Percentiles rank a stretch among this genome's conserved stretches.
Evolutionary conservation across 2,888 invertebrate genomes (phyloP).

Genomic region (Poecilobothrus nobilitatus): DNA sequence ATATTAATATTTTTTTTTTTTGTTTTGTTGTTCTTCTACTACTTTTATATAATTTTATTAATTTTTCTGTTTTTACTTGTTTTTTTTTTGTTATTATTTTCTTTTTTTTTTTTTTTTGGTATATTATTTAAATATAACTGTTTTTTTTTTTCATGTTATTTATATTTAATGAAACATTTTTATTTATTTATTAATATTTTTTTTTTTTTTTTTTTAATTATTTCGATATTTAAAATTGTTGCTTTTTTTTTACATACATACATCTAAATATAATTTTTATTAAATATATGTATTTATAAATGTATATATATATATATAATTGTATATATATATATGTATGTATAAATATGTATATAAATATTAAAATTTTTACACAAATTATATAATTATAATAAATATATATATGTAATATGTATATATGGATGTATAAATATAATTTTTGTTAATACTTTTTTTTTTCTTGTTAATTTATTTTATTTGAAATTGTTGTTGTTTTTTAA

Average conservation of each 20-base stretch:
- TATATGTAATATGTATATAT: slow-evolving; percentile 21
- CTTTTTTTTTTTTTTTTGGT: not conserved
- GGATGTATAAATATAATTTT: too few species aligned
- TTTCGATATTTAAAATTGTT: slow-evolving; percentile 4
- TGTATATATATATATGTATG: too few species aligned
- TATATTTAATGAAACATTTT: not conserved
- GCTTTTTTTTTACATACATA: not conserved
- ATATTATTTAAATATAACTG: too few species aligned
- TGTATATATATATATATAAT: too few species aligned
- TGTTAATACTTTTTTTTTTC: too few species aligned
- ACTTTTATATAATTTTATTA: slow-evolving; percentile 2
- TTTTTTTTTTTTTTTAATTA: not conserved
- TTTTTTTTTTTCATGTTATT: too few species aligned
- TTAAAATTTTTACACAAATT: slow-evolving; percentile 19
- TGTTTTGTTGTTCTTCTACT: not conserved
- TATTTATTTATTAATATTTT: not conserved
- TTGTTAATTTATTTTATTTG: too few species aligned
- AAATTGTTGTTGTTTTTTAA: too few species aligned
- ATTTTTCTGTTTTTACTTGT: not conserved
- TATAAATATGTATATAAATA: too few species aligned
- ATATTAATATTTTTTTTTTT: slow-evolving; percentile 16
- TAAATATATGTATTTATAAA: too few species aligned
- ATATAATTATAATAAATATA: slow-evolving; percentile 21
- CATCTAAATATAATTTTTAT: not conserved
- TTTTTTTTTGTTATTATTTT: not conserved